These are phyloP conservation scores for Sylvia atricapilla DNA, from an alignment of 2,113 vertebrate species.

Conservation along the genomic window DNA sequence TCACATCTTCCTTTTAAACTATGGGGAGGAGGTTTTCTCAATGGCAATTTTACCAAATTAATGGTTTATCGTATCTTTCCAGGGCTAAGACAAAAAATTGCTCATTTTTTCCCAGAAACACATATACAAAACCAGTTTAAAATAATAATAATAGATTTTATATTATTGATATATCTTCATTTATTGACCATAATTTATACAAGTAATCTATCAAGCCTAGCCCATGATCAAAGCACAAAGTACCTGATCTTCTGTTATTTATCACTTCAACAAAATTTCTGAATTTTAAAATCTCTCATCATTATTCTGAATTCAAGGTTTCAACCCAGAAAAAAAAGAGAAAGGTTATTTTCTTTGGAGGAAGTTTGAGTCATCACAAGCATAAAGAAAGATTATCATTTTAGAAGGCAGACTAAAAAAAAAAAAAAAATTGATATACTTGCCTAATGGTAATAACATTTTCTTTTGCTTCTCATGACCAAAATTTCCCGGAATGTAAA, in stretches of 20 bases:
- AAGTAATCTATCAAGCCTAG: not conserved
- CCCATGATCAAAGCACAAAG: not conserved
- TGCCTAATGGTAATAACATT: not conserved
- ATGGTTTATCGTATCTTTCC: not conserved
- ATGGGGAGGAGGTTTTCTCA: not conserved
- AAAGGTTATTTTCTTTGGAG: not conserved
- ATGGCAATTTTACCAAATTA: not conserved
- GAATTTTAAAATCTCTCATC: not conserved
- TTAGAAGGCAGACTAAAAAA: not conserved
- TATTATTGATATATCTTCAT: not conserved
- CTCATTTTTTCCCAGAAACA: not conserved
- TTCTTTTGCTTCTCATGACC: not conserved
- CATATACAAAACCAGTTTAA: not conserved
- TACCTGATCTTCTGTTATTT: not conserved
- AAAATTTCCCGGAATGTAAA: not conserved
- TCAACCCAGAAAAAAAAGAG: not conserved
- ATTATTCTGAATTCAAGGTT: not conserved
- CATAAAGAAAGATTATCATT: not conserved
- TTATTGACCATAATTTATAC: not conserved
- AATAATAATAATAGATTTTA: not conserved
- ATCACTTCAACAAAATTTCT: not conserved
- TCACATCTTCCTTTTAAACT: not conserved
- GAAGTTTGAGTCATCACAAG: not conserved
- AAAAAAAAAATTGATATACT: too few species aligned
- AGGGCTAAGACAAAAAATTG: not conserved